Evolutionary conservation across 2,888 invertebrate genomes (phyloP), one percentile per base, ranked within the genome.

Genomic region (Brenthis hecate): DNA sequence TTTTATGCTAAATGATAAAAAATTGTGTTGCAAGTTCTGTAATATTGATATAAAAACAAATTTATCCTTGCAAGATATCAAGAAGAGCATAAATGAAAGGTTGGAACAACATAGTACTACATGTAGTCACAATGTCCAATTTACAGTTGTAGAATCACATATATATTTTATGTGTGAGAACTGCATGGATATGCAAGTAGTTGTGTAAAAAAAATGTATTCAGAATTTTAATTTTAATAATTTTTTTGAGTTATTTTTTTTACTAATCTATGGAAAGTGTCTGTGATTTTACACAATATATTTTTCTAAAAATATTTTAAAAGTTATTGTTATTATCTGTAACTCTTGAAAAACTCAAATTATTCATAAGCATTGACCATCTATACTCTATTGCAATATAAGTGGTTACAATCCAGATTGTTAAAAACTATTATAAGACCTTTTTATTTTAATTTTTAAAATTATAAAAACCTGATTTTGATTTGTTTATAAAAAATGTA

Each of bases 121-220:
- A 13, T 92, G 92, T 73, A 79, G 73, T 60, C 75, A 73, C 72
- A 80, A 84, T 70, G 80, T 81, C 60, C 85, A 88, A 71, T 92
- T 91, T 79, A 78, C 81, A 28, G 78, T 91, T 54, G 66, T 82
- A 50, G 91, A 91, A 72, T 70, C 70, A 48, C 91, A 92, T 72
- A 81, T 92, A 61, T 92, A 86, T 77, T 78, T 89, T 14, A 82
- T 91, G 71, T 92, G 92, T 81, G 85, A 84, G 70, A 74, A 51
- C 70, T 92, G 92, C 79, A 77, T 78, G 66, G 90, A 89, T 74
- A 88, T 92, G 84, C 86, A 84, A 60, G 72, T 83, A 55, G 72
- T 84, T 66, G 66, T 85, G 43, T 85, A 78, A 76, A 53, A 53
- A 65, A 43, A 32, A 16, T 61, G 28, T 62, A n/a, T 28, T 62